Evolutionary conservation across 2,888 invertebrate species (phyloP), one percentile per base, ranked within the genome.

Genomic region (Oscheius sp.): DNA sequence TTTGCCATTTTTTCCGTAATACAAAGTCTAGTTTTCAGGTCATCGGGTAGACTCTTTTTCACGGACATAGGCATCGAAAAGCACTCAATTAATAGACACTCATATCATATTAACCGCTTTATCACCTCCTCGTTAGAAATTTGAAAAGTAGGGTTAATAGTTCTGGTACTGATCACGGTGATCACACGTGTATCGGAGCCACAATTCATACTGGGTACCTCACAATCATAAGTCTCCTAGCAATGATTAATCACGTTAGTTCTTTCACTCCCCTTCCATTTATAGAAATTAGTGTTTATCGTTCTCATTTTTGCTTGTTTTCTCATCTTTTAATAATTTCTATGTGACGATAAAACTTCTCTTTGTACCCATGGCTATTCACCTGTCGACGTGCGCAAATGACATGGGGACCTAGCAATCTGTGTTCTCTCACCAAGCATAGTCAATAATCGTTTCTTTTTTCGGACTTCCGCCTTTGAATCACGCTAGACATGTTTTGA

Each of bases 81-180:
- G 21, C 21, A 21, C 35, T 53, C 21, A 53, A 42, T 37, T 37
- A 32, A 53, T 65, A 48, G 21, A 21, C 13, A 47, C 32, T 60
- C 42, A 68, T 55, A 55, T 68, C 55, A 55, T 35, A 29, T 55
- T 55, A 55, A 55, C 55, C 51, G 68, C 68, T 68, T 68, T 68
- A 68, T 68, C 65, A 50, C 33, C 55, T 32, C 29, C 55, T 32
- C 32, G 2, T 55, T 60, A 35, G 9, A 60, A 37, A 60, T 7
- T 42, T 33, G 35, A 35, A 29, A 60, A 60, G 35, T 63, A 63
- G 63, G 63, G 63, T 63, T 63, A 48, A 42, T 42, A 42, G n/a
- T 35, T 47, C 50, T 48, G 63, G 63, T 63, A 33, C 50, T 63
- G 50, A 63, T 35, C 60, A 60, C 35, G n/a, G 29, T 21, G 50